Conservation (phyloP, 1,140 invertebrate genomes). For the Zaprionus kolodkinae region DNA sequence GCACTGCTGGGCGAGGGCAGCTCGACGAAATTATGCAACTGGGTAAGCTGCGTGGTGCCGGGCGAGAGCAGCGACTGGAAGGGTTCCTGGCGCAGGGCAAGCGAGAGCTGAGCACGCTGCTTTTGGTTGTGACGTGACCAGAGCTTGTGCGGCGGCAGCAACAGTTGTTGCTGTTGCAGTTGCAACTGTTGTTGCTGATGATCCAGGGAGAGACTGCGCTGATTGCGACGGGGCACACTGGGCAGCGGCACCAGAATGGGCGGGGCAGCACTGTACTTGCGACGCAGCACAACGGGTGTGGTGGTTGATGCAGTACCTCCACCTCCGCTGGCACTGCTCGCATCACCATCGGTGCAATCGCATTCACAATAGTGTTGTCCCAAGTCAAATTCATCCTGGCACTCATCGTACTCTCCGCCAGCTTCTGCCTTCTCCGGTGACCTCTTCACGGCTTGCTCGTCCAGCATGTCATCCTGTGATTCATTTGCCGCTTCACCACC, state of each 20-base stretch:
- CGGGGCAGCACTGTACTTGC: slow-evolving; percentile 70
- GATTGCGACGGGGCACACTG: slow-evolving; percentile 51
- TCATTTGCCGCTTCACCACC: slow-evolving; percentile 67
- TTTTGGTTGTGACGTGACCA: slow-evolving; percentile 58
- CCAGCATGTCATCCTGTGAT: slow-evolving; percentile 72
- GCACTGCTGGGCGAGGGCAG: slow-evolving; percentile 82
- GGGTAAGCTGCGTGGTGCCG: slow-evolving; percentile 43
- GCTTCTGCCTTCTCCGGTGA: slow-evolving; percentile 26
- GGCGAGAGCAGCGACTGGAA: slow-evolving; percentile 76
- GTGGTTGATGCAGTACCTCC: slow-evolving; percentile 55
- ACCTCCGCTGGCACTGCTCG: slow-evolving; percentile 77
- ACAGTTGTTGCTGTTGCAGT: slow-evolving; percentile 31
- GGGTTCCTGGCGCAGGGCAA: slow-evolving; percentile 74
- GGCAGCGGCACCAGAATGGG: slow-evolving; percentile 60
- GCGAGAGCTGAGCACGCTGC: slow-evolving; percentile 68
- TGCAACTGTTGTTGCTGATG: slow-evolving; percentile 59
- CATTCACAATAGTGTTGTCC: slow-evolving; percentile 68
- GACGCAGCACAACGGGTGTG: slow-evolving; percentile 68
- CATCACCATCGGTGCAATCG: slow-evolving; percentile 79
- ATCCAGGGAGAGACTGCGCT: slow-evolving; percentile 76
- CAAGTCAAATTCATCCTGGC: slow-evolving; percentile 73
- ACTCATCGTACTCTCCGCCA: slow-evolving; percentile 66
- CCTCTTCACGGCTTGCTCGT: slow-evolving; percentile 47
- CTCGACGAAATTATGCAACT: slow-evolving; percentile 74
- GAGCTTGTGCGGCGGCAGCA: slow-evolving; percentile 57